Percentiles rank a stretch among this genome's conserved stretches.
phyloP scores from a whole-genome alignment of 2,888 invertebrate species.

The Hirtodrosophila duncani region DNA sequence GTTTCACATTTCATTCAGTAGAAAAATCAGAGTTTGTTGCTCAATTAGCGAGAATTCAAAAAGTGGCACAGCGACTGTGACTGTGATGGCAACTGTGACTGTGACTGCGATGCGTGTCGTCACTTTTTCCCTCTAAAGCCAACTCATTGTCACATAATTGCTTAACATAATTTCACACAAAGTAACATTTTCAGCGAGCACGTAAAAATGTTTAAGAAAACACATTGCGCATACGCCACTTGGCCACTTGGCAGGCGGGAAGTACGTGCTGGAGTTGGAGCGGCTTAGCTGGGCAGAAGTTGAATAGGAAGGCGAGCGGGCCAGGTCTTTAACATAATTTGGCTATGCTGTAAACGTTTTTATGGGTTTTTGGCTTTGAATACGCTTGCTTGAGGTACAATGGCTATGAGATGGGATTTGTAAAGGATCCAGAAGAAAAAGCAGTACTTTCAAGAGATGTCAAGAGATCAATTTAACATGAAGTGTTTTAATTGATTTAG shows the following conservation, averaged over 20 bases:
- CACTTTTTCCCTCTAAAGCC: slow-evolving; percentile 21
- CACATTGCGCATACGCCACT: slow-evolving; percentile 38
- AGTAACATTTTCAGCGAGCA: slow-evolving; percentile 24
- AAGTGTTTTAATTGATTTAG: no score
- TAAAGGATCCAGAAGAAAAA: no score
- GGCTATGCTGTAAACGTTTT: slow-evolving; percentile 25
- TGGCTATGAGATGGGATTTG: no score
- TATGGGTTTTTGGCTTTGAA: slow-evolving; percentile 15
- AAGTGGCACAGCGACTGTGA: slow-evolving; percentile 48
- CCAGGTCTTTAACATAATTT: slow-evolving; percentile 39
- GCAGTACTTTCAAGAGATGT: no score
- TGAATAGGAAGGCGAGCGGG: slow-evolving; percentile 14
- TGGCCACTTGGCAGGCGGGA: slow-evolving; percentile 12
- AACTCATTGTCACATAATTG: slow-evolving; percentile 20
- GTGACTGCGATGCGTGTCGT: slow-evolving; percentile 40
- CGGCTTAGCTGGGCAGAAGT: no score
- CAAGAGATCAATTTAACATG: no score
- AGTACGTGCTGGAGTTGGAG: no score
- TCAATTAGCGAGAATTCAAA: slow-evolving; percentile 60
- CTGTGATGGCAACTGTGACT: slow-evolving; percentile 35
- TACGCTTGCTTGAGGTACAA: no score
- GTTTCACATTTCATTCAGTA: slow-evolving; percentile 68
- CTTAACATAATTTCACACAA: slow-evolving; percentile 22
- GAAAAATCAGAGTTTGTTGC: slow-evolving; percentile 49
- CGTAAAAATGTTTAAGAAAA: slow-evolving; percentile 29